phyloP scores from a whole-genome alignment of 2,113 vertebrate species.

The Pterocles orientalis region DNA sequence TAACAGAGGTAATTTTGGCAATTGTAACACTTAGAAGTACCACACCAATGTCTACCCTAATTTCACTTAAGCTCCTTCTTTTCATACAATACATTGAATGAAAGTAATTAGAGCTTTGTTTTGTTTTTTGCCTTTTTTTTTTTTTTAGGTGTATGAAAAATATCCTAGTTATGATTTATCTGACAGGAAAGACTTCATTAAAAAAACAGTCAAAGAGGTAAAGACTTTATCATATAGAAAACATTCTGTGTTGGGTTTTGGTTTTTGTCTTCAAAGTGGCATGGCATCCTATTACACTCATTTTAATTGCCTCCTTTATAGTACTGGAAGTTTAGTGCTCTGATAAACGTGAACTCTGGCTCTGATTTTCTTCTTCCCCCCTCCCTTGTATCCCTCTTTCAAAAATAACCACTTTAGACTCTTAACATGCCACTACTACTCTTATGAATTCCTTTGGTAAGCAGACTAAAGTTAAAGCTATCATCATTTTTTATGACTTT shows the following conservation, averaged over 20 bases:
- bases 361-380: not conserved
- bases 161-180: constrained; percentile 91
- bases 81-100: not conserved
- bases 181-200: constrained; percentile 91
- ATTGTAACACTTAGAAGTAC: not conserved
- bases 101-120: not conserved
- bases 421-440: not conserved
- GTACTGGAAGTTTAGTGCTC: not conserved
- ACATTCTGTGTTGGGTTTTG: not conserved
- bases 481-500: not conserved
- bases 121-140: not conserved
- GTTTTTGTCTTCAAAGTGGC: not conserved
- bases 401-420: not conserved
- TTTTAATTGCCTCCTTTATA: not conserved
- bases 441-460: not conserved
- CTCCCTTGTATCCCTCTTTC: not conserved
- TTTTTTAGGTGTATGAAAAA: constrained; percentile 88
- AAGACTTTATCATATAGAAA: constrained; percentile 47
- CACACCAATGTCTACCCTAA: not conserved
- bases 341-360: not conserved
- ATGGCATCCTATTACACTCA: not conserved
- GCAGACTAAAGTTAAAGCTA: not conserved
- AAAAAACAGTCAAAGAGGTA: constrained; percentile 92
- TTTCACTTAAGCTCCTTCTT: not conserved
- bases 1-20: not conserved